Base-by-base conservation (phyloP, 2,797 vertebrate genomes). In the Crenichthys baileyi region DNA sequence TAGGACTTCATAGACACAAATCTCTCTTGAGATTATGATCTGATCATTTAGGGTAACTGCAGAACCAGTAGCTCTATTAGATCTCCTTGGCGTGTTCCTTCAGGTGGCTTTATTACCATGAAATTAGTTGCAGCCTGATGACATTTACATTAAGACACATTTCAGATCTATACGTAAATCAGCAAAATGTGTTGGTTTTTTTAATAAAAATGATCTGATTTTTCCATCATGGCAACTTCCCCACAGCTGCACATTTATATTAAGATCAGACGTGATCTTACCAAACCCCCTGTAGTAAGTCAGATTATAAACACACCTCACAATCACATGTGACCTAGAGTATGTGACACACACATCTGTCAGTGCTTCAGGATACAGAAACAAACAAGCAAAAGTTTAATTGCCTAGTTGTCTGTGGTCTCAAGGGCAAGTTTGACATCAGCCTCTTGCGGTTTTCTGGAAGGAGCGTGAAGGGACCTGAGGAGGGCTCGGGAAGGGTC, bases 351-450 rank as follows among this genome's bases (percentile, higher is more conserved):
- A 83, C 79, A 83, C 79, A 79, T 75, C 85, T 89, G 87, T 81
- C 83, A 86, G 26, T 72, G 58, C 81, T 81, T 82, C 80, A 46
- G 75, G 56, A 39, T 18, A 72, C 72, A 72, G 48, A 83, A 67
- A 72, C 82, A 81, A 55, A 61, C 73, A 72, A 55, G 36, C 58
- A 84, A 70, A 85, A 72, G 81, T 82, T 83, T 79, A 85, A 87
- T 84, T 71, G 76, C 84, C 72, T 15, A 7, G 75, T 74, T 70
- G 79, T 74, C 77, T 82, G 80, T 16, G 58, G 67, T 83, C 85
- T 85, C 72, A 20, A 81, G 79, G 73, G 73, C 55, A 22, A 82
- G 67, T 85, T 89, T 82, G 78, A 85, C 85, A 87, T 84, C 77
- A 83, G 61, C 84, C 79, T 70, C 76, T 73, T 75, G 85, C 76